Base-by-base conservation (phyloP, 1,140 invertebrate genomes). In the Chionoecetes opilio region DNA sequence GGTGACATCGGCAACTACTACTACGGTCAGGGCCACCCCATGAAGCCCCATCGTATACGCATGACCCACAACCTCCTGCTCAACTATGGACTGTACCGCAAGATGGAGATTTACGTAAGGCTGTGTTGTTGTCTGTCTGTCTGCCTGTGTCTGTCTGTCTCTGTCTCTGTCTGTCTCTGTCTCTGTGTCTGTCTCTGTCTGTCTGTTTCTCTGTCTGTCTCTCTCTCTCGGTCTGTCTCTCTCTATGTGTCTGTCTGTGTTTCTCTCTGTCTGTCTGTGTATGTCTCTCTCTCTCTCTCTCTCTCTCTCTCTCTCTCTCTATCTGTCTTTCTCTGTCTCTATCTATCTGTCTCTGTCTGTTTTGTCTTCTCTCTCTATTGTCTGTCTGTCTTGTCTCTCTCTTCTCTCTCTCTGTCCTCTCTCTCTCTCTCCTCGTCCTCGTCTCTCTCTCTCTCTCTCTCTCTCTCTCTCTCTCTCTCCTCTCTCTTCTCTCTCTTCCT, bases 81-180 rank as follows among this genome's bases (percentile, higher is more conserved):
- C 2, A 99, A 99, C 97, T 99, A 99, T 98, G 99, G 99, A 88
- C 98, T 99, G 14, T 99, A 99, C 97, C 98, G 99, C 96, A 99
- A 99, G 98, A 99, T 99, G 99, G 99, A 99, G 98, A 99, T 99
- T 96, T 99, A 99, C 98, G 99, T 99, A 98, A 99, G 99, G n/a
- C n/a, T 98, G 63, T 93, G 5, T 75, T 0, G 0, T 1, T 17
- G 21, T 75, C 0, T 75, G 63, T 17, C 92, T 91, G 31, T 17
- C 17, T 41, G 82, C 1, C 0, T 85, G 31, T 3, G 8, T 75
- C 2, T 21, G 17, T 6, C 2, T 63, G 17, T 63, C 26, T 63
- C 9, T 21, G 53, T 6, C 2, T 63, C 9, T 63, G 53, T 63
- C n/a, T 41, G 38, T 41, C 14, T 41, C 14, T 41, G 38, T 41